phyloP scores from a whole-genome alignment of 2,113 vertebrate species.

The Clarias macrocephalus region DNA sequence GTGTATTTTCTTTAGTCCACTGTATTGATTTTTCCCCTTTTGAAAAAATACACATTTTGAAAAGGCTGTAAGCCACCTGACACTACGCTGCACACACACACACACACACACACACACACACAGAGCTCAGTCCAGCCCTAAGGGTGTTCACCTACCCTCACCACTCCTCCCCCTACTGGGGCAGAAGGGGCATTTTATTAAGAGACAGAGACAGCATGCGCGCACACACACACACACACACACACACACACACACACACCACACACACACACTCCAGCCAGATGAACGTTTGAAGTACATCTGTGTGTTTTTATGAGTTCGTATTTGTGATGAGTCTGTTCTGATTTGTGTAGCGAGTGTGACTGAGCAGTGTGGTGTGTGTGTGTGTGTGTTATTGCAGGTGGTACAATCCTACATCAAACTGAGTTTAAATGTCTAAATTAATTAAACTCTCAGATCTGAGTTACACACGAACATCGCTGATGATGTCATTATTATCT shows the following conservation, averaged over 20 bases:
- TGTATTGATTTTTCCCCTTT: slow-evolving; percentile 72
- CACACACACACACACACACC: neutral
- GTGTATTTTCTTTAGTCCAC: slow-evolving; percentile 55
- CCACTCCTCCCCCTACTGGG: slow-evolving; percentile 59
- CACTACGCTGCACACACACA: slow-evolving; percentile 40
- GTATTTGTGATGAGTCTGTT: neutral
- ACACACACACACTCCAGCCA: neutral
- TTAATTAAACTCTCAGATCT: slow-evolving; percentile 54
- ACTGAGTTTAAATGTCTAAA: slow-evolving; percentile 64
- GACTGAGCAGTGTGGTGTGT: neutral
- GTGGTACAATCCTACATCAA: slow-evolving; percentile 65
- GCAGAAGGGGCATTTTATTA: slow-evolving; percentile 64
- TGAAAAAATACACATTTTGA: slow-evolving; percentile 10
- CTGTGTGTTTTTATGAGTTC: neutral
- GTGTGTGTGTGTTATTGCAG: slow-evolving; percentile 58
- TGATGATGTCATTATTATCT: neutral
- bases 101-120: neutral
- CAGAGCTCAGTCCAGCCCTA: slow-evolving; percentile 41
- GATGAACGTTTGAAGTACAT: neutral
- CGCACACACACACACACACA: neutral
- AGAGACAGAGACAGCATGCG: slow-evolving; percentile 47
- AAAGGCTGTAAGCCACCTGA: slow-evolving; percentile 66
- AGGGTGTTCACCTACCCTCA: slow-evolving; percentile 50
- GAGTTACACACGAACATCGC: neutral
- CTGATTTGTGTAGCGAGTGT: neutral